Evolutionary conservation across 2,113 vertebrate genomes (phyloP), one percentile per base, ranked within the genome.

Genomic region (Galbula dea): DNA sequence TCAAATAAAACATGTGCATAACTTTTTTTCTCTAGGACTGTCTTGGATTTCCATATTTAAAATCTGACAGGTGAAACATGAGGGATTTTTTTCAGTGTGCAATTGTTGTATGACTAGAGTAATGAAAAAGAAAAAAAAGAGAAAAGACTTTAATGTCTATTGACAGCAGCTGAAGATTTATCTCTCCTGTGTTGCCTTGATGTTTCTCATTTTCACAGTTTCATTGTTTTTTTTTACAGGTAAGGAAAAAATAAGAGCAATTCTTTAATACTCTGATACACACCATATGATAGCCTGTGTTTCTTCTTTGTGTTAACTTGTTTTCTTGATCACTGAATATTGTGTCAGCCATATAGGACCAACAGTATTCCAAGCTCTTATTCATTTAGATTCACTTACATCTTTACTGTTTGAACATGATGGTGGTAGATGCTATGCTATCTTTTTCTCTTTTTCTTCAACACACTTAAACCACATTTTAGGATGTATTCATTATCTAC

Each of bases 21-120:
- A 73, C 78, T n/a, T 92, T 94, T 67, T 90, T 69, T 95, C n/a
- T 82, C 27, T 75, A 91, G 48, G 26, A 94, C 43, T 84, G 24
- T 37, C 29, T 89, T 66, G 62, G 32, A 75, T 92, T 90, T 95
- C 83, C 29, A 34, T 65, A 65, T 91, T 91, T 92, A 87, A 95
- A 96, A 89, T 72, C 58, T 95, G 73, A 82, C 73, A 81, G 91
- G n/a, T 90, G 73, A 89, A 95, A 78, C 63, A 76, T 18, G 46
- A 81, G 58, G 30, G 67, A 73, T 79, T 93, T 91, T 89, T 89
- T 46, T 49, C 29, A 45, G 32, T 76, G 21, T 54, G 34, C 83
- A 92, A 84, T 34, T 23, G 79, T 18, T 15, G 15, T 62, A 58
- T 0, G 6, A 29, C 52, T 54, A 45, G 2, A 75, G 34, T 39